Evolutionary conservation across 37 sponge, comb jelly and placozoan genomes (phyloP).

Genomic region (Ephydatia muelleri): DNA sequence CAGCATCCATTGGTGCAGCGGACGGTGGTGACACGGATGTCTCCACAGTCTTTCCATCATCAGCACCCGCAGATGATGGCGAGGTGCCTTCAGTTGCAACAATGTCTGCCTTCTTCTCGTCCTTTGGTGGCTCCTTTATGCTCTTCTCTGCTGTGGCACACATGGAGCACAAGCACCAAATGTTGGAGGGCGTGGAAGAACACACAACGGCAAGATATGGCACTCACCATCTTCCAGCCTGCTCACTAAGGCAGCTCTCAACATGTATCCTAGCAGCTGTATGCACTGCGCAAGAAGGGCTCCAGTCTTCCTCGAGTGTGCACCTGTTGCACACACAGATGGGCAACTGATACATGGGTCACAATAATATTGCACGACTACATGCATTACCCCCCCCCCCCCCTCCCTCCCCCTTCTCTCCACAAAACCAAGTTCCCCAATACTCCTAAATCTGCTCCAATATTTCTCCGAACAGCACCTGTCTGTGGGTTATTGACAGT

Average conservation of each 20-base stretch:
- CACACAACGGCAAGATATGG: no score
- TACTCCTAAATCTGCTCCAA: no score
- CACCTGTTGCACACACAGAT: conserved; percentile 35
- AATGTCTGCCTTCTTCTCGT: not conserved
- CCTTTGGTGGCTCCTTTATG: not conserved
- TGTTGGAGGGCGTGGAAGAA: no score
- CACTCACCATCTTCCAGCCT: conserved; percentile 37
- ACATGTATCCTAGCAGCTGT: conserved; percentile 39
- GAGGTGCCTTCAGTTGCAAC: not conserved
- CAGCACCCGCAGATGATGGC: not conserved
- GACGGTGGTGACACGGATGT: not conserved
- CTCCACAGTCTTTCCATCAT: not conserved
- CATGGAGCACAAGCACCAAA: not conserved
- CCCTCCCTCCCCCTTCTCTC: not conserved
- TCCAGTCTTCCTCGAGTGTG: not conserved
- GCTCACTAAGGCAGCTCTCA: conserved; percentile 37
- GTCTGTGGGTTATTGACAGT: conserved; percentile 22
- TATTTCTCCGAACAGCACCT: not conserved
- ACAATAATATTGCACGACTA: not conserved
- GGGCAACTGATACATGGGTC: conserved; percentile 1
- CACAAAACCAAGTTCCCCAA: not conserved
- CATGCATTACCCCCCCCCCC: not conserved
- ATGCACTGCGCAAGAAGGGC: conserved; percentile 46
- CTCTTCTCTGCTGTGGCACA: not conserved
- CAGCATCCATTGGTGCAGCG: no score